Conservation (phyloP, 2,888 invertebrate genomes). For the Galeruca laticollis region DNA sequence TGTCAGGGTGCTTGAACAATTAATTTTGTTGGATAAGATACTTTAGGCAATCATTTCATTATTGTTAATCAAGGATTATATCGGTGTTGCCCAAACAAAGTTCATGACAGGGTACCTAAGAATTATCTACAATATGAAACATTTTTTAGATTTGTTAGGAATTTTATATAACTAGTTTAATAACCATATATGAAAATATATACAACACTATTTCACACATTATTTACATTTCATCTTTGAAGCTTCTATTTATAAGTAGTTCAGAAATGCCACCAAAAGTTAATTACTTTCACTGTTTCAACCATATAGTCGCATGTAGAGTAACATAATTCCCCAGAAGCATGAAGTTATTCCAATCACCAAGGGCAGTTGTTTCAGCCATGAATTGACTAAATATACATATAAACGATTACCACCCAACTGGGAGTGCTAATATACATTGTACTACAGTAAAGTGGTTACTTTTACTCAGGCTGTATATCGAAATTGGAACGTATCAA, state of each 20-base stretch:
- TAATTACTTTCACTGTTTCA: conserved; percentile 48
- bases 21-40: no score
- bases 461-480: conserved; percentile 10
- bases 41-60: no score
- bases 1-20: neutral
- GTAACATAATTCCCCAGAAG: conserved; percentile 85
- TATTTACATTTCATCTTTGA: conserved; percentile 39
- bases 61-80: no score
- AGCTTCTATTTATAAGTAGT: conserved; percentile 35
- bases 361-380: conserved; percentile 79
- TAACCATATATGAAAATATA: conserved; percentile 39
- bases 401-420: conserved; percentile 62
- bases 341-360: conserved; percentile 91
- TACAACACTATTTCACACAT: conserved; percentile 46
- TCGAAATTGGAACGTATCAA: no score
- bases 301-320: conserved; percentile 78
- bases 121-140: conserved; percentile 13
- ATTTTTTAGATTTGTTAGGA: conserved; percentile 48
- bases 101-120: neutral
- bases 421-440: conserved; percentile 68
- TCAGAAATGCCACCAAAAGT: conserved; percentile 44
- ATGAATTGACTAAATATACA: conserved; percentile 70
- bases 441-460: conserved; percentile 49
- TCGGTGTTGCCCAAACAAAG: no score
- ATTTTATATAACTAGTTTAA: conserved; percentile 18